Evolutionary conservation across 1,140 invertebrate species (phyloP).

Genomic region (Chlorops oryzae): DNA sequence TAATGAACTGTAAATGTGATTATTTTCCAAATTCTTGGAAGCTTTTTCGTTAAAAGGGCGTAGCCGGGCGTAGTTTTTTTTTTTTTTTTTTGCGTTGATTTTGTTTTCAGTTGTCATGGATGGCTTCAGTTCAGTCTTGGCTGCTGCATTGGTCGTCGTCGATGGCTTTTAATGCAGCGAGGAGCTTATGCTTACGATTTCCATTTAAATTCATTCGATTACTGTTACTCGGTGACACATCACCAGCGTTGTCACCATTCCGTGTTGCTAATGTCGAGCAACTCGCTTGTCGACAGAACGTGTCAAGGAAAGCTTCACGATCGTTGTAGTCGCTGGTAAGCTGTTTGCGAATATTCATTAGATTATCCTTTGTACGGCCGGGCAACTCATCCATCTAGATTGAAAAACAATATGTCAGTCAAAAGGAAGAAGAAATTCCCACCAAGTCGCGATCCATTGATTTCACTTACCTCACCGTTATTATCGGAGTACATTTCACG

Average conservation of each 20-base stretch:
- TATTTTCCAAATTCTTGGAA: too few relatives aligned
- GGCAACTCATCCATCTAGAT: too few relatives aligned
- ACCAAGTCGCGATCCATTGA: too few relatives aligned
- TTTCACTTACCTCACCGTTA: background rate
- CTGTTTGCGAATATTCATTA: conserved; percentile 36
- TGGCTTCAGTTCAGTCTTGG: conserved; percentile 36
- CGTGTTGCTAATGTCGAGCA: conserved; percentile 23
- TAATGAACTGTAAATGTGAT: too few relatives aligned
- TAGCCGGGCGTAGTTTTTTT: too few relatives aligned
- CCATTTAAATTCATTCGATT: conserved; percentile 39
- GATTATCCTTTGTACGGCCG: conserved; percentile 1
- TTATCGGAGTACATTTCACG: too few relatives aligned
- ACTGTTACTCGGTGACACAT: conserved; percentile 32
- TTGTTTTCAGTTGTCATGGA: too few relatives aligned
- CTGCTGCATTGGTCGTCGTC: conserved; percentile 48
- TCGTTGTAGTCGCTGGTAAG: conserved; percentile 41
- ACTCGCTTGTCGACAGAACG: conserved; percentile 34
- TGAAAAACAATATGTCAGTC: too few relatives aligned
- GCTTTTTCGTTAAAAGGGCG: too few relatives aligned
- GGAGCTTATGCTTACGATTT: conserved; percentile 53
- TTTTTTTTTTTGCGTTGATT: too few relatives aligned
- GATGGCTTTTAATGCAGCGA: conserved; percentile 60
- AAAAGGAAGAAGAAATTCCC: too few relatives aligned
- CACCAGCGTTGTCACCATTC: too few relatives aligned
- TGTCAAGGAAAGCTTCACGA: conserved; percentile 40